Percentiles rank a stretch among this genome's conserved stretches.
These are phyloP conservation scores for Eupithecia pulchellata DNA, from an alignment of 2,888 invertebrate genomes.

Conservation along the genomic window DNA sequence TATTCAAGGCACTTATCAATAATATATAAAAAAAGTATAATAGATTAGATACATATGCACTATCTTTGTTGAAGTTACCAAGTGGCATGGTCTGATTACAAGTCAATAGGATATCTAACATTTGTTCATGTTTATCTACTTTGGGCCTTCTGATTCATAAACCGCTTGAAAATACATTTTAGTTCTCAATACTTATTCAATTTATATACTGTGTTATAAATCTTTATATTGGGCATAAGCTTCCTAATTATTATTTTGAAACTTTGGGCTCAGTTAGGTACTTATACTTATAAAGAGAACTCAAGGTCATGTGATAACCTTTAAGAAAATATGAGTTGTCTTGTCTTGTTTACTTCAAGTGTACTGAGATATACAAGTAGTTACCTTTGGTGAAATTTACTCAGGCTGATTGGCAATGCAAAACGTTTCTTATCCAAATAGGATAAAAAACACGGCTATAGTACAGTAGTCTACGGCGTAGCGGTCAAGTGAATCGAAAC, in stretches of 20 bases:
- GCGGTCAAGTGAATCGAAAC: constrained; percentile 21
- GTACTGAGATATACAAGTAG: neutral
- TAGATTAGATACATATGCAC: neutral
- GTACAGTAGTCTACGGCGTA: constrained; percentile 31
- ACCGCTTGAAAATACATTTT: neutral
- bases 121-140: neutral
- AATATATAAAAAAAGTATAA: neutral
- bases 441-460: constrained; percentile 11
- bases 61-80: neutral
- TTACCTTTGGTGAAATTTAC: neutral
- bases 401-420: neutral
- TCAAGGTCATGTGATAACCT: constrained; percentile 30
- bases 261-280: constrained; percentile 25
- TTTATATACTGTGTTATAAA: neutral
- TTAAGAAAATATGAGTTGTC: constrained; percentile 9
- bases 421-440: too few relatives aligned
- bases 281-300: constrained; percentile 6
- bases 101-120: neutral
- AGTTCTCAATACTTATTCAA: neutral
- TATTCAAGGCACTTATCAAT: neutral
- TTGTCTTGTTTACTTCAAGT: constrained; percentile 14
- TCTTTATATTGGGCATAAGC: neutral
- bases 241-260: constrained; percentile 8
- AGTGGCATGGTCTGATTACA: neutral
- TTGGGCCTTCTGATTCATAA: neutral